Percentiles rank a stretch among this genome's conserved stretches.
phyloP scores from a whole-genome alignment of 2,797 vertebrate genomes.

The Lithobates sylvaticus region DNA sequence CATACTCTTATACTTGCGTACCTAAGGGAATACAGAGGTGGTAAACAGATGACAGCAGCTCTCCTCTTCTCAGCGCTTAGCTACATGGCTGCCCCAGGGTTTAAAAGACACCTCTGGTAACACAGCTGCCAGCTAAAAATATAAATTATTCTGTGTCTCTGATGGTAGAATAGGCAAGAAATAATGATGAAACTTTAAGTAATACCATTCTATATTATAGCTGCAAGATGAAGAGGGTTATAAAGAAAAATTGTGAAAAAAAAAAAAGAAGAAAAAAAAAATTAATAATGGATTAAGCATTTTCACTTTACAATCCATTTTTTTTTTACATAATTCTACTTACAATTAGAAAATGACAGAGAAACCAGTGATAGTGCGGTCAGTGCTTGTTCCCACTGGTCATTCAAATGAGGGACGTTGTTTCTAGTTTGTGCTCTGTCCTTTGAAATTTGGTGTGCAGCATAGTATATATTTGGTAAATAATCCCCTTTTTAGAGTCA shows the following conservation, averaged over 20 bases:
- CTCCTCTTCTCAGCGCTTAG: conserved; percentile 53
- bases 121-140: conserved; percentile 64
- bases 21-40: conserved; percentile 79
- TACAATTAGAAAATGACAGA: no score
- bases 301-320: no score
- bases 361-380: no score
- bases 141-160: conserved; percentile 40
- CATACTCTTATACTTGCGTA: conserved; percentile 97
- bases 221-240: neutral
- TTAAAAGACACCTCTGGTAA: conserved; percentile 52
- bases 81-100: conserved; percentile 54
- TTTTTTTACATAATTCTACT: no score
- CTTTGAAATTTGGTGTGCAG: no score
- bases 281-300: no score
- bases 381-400: no score
- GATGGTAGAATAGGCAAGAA: conserved; percentile 1
- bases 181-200: conserved; percentile 74
- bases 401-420: no score
- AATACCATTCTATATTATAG: conserved; percentile 48
- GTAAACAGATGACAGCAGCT: conserved; percentile 73
- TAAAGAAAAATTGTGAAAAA: neutral
- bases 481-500: no score
- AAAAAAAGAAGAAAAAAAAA: no score
- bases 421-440: no score
- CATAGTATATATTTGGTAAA: no score